phyloP scores from a whole-genome alignment of 2,113 vertebrate species.

The Hirundichthys speculiger region DNA sequence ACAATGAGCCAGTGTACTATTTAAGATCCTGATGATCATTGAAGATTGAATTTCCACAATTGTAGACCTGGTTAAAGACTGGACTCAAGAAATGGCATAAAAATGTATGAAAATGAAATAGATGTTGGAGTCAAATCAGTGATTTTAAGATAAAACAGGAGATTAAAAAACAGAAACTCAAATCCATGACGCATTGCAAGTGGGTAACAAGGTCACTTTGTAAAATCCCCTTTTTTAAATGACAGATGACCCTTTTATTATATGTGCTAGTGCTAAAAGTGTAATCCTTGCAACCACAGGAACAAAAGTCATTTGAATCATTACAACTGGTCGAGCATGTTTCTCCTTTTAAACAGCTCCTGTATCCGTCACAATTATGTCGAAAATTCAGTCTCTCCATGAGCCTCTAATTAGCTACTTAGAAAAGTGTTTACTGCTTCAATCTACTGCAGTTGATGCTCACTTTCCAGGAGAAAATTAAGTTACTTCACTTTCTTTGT shows the following conservation, averaged over 20 bases:
- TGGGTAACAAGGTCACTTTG: too few relatives aligned
- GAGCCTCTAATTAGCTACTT: constrained; percentile 60
- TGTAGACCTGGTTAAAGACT: too few relatives aligned
- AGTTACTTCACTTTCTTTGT: constrained; percentile 23
- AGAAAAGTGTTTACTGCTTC: constrained; percentile 53
- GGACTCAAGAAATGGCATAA: too few relatives aligned
- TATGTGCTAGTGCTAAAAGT: constrained; percentile 6
- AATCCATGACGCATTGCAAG: too few relatives aligned
- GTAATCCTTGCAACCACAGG: constrained; percentile 41
- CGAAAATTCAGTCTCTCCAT: constrained; percentile 57
- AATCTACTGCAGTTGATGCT: constrained; percentile 45
- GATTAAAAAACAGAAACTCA: neutral
- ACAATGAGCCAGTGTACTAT: too few relatives aligned
- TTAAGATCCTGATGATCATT: too few relatives aligned
- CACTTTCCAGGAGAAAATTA: constrained; percentile 17
- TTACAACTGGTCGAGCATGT: constrained; percentile 36
- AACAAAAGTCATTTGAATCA: constrained; percentile 52
- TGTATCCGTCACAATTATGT: constrained; percentile 56
- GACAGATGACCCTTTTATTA: neutral
- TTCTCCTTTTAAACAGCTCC: constrained; percentile 43
- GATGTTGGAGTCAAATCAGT: too few relatives aligned
- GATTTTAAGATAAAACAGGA: too few relatives aligned
- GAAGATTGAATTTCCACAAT: too few relatives aligned
- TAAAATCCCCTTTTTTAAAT: neutral
- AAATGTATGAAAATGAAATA: too few relatives aligned